Conservation (phyloP, 2,113 vertebrate genomes). For the Trematocara unimaculatum region DNA sequence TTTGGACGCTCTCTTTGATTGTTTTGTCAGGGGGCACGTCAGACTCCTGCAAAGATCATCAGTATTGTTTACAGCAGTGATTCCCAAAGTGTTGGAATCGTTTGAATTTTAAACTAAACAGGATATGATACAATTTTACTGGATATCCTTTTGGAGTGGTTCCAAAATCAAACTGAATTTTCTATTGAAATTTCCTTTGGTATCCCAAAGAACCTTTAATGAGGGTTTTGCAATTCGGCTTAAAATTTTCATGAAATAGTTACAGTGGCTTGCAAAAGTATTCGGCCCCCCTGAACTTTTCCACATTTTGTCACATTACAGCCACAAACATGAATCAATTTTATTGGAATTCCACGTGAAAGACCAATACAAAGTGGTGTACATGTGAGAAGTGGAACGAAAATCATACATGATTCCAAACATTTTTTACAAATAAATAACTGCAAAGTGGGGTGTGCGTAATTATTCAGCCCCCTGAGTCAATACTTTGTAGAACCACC, state of each 20-base stretch:
- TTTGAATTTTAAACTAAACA: background rate
- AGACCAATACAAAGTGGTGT: too few relatives aligned
- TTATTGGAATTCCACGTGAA: too few relatives aligned
- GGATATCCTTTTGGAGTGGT: background rate
- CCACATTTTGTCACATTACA: background rate
- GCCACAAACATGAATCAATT: background rate
- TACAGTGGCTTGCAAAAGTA: background rate
- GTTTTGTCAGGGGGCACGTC: background rate
- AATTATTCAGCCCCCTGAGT: too few relatives aligned
- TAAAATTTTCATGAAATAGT: background rate
- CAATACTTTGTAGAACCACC: too few relatives aligned
- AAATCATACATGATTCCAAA: too few relatives aligned
- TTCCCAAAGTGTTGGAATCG: accelerated
- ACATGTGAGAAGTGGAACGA: too few relatives aligned
- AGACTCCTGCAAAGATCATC: slow-evolving; percentile 33
- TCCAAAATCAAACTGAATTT: background rate
- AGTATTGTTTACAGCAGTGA: background rate
- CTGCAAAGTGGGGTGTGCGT: too few relatives aligned
- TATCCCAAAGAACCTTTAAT: background rate
- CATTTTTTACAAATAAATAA: too few relatives aligned
- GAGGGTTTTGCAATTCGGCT: accelerated
- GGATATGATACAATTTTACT: background rate
- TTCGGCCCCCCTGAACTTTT: accelerated
- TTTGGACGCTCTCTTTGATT: background rate
- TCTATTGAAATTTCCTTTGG: background rate